Base-by-base conservation (phyloP, 2,797 vertebrate genomes). In the Macrochelys suwanniensis region DNA sequence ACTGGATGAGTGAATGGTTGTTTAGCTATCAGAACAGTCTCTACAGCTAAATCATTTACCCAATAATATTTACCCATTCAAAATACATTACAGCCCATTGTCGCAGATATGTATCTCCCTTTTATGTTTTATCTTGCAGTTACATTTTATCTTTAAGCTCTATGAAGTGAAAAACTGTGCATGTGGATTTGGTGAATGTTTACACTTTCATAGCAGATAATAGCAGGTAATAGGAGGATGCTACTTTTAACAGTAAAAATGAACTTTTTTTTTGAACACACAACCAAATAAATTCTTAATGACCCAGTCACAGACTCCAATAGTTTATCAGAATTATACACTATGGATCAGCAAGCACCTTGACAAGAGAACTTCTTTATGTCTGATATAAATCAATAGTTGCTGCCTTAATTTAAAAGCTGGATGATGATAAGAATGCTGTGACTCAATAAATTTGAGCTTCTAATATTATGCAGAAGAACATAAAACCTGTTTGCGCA, bases 401-500 rank as follows among this genome's bases (percentile, higher is more conserved):
- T 82, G 53, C 88, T 95, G 76, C 93, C 93, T 95, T 96, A 93
- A 97, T 97, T 98, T 98, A 97, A 98, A 97, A 97, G 84, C 88
- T 94, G 92, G 93, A 91, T 95, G 92, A 96, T 97, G 91, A 92
- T 96, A 97, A 97, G 94, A 93, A 83, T 94, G 94, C 77, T 96
- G 93, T 95, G 94, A 96, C 92, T 97, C 89, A 89, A 96, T 97
- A 97, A 97, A 97, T 97, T 97, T 93, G 87, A 96, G 85, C 89
- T 97, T 95, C 94, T 98, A 97, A 97, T 97, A 95, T 94, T 97
- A 96, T 94, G 94, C 90, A 96, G 96, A 95, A 95, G 97, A 97
- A 95, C 96, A 97, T 98, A 98, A 98, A 98, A 97, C 54, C 97
- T 97, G 96, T 98, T 97, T 98, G 93, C 96, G 94, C 87, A 95